Evolutionary conservation across 2,797 vertebrate species (phyloP).

Genomic region (Sphenopsis melanotis): DNA sequence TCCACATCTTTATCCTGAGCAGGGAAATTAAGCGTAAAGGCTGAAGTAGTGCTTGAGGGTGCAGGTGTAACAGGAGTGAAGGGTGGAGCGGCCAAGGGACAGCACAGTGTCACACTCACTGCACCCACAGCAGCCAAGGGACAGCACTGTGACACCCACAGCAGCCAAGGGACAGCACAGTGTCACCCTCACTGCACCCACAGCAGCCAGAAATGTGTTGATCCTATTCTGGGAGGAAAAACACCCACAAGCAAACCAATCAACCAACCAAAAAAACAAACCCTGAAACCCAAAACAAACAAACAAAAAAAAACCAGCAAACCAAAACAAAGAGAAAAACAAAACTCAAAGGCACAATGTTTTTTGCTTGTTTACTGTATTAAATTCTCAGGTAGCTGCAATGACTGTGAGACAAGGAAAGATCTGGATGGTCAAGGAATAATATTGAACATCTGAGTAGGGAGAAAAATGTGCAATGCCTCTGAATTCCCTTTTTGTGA

Average conservation of each 20-base stretch:
- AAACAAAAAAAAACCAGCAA: no score
- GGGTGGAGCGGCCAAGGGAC: background rate
- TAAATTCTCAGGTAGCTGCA: background rate
- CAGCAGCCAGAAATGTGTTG: background rate
- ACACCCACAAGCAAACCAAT: background rate
- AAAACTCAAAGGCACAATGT: background rate
- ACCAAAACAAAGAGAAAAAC: background rate
- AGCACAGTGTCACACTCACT: background rate
- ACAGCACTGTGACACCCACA: background rate
- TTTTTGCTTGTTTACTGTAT: background rate
- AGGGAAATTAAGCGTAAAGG: background rate
- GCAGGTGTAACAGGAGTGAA: rapidly evolving
- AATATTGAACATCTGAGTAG: background rate
- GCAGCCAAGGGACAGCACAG: background rate
- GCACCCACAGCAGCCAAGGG: background rate
- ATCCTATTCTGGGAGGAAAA: background rate
- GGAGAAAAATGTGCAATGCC: background rate
- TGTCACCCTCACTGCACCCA: background rate
- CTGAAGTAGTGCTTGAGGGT: rapidly evolving
- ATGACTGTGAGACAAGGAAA: background rate
- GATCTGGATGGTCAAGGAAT: background rate
- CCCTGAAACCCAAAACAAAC: background rate
- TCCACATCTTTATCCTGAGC: background rate
- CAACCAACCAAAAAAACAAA: background rate
- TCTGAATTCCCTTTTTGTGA: background rate